phyloP scores from a whole-genome alignment of 2,797 vertebrate genomes.

The Spinibarbus caldwelli region DNA sequence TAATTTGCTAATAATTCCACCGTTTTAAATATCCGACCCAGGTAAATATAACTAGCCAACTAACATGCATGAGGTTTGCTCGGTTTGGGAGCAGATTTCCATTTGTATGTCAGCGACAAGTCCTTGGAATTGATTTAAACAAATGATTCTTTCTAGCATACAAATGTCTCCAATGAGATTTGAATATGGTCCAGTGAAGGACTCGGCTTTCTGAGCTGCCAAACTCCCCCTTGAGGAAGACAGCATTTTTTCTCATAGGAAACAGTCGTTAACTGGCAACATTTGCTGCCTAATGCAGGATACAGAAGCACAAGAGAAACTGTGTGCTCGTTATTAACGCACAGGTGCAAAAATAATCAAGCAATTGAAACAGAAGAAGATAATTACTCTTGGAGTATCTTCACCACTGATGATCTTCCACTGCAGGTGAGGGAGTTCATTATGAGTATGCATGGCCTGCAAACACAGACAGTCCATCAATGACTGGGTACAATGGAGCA shows the following conservation, averaged over 20 bases:
- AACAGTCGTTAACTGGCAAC: background rate
- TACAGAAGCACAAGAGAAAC: background rate
- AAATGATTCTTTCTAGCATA: background rate
- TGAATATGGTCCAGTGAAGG: slow-evolving; percentile 21
- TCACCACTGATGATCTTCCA: slow-evolving; percentile 82
- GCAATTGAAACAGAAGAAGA: slow-evolving; percentile 37
- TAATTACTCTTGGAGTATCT: slow-evolving; percentile 85
- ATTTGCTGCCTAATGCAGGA: background rate
- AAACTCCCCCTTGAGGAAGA: background rate
- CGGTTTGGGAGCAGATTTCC: background rate
- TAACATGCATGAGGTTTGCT: slow-evolving; percentile 1
- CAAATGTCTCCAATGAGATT: background rate
- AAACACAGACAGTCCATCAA: slow-evolving; percentile 6
- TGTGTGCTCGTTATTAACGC: background rate
- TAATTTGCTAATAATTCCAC: too few relatives aligned
- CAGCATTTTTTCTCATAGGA: background rate
- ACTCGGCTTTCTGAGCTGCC: background rate
- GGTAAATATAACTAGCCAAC: background rate
- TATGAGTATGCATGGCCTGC: slow-evolving; percentile 86
- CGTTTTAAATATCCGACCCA: background rate
- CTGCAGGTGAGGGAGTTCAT: slow-evolving; percentile 86
- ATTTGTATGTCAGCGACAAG: background rate
- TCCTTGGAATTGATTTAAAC: slow-evolving; percentile 24
- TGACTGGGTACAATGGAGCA: background rate
- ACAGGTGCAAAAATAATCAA: background rate